Conservation (phyloP, 2,888 invertebrate genomes). For the Eupithecia tripunctaria region DNA sequence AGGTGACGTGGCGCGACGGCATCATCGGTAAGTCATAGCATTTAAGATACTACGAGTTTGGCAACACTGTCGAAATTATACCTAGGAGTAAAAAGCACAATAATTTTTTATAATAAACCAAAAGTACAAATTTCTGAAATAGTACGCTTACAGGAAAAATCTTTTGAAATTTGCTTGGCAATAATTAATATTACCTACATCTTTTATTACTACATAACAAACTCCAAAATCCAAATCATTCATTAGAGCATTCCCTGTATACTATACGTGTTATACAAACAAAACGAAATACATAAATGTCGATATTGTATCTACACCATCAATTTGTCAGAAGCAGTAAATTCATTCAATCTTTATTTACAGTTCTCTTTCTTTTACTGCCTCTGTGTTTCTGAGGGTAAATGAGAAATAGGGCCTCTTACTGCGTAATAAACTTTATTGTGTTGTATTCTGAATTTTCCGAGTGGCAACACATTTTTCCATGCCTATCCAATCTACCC, state of each 20-base stretch:
- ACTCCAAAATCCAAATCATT: not conserved
- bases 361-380: constrained; percentile 50
- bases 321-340: constrained; percentile 16
- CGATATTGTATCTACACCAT: constrained; percentile 13
- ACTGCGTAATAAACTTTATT: constrained; percentile 46
- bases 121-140: not conserved
- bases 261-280: not conserved
- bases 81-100: not conserved
- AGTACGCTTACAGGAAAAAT: not conserved
- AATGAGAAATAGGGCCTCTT: constrained; percentile 48
- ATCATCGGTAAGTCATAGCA: constrained; percentile 1
- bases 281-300: not conserved
- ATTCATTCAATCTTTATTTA: constrained; percentile 49
- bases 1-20: not conserved
- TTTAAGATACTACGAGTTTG: constrained; percentile 2
- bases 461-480: constrained; percentile 9
- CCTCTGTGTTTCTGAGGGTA: constrained; percentile 34
- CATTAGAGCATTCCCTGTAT: not conserved
- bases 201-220: not conserved
- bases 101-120: not conserved
- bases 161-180: not conserved
- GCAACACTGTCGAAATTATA: not conserved
- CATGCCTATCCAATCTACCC: not conserved
- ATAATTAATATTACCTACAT: not conserved
- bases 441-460: constrained; percentile 35